A percentile compares a stretch with the other conserved stretches of the same genome.
These are phyloP conservation scores for Euschistus heros DNA, from an alignment of 1,140 invertebrate species.

Conservation along the genomic window DNA sequence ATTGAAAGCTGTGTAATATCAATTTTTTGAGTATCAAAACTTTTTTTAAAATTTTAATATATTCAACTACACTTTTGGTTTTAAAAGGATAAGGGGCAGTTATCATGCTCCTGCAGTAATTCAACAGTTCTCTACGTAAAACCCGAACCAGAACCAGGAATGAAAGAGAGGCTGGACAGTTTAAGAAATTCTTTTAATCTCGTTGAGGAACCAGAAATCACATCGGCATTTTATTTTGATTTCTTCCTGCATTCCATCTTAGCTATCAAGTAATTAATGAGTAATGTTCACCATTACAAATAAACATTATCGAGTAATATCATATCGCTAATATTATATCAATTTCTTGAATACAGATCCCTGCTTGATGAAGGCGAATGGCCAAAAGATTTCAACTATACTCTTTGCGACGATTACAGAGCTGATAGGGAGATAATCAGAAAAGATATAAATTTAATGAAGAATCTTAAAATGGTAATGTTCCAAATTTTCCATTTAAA, in stretches of 20 bases:
- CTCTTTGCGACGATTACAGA: conserved; percentile 64
- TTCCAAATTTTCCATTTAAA: no score
- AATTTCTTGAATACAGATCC: conserved; percentile 27
- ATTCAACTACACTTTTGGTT: not conserved
- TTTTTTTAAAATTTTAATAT: not conserved
- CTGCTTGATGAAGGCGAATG: conserved; percentile 51
- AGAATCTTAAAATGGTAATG: conserved; percentile 36
- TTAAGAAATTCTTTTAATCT: conserved; percentile 57
- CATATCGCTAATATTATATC: not conserved
- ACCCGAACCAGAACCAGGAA: conserved; percentile 48
- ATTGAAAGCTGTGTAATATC: no score
- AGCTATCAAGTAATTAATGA: conserved; percentile 53
- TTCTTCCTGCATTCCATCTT: conserved; percentile 56
- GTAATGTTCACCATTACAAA: not conserved
- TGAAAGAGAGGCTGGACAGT: conserved; percentile 48
- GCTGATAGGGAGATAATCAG: conserved; percentile 55
- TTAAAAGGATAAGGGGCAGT: conserved; percentile 51
- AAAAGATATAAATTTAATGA: conserved; percentile 37
- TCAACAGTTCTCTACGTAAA: conserved; percentile 54
- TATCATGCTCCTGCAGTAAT: conserved; percentile 55
- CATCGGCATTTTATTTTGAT: conserved; percentile 79
- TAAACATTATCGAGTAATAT: not conserved
- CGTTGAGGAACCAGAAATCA: conserved; percentile 54
- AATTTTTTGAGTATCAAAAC: not conserved
- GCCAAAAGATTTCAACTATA: conserved; percentile 56